These are phyloP conservation scores for Rhinella marina DNA, from an alignment of 2,797 vertebrate species.

Conservation along the genomic window DNA sequence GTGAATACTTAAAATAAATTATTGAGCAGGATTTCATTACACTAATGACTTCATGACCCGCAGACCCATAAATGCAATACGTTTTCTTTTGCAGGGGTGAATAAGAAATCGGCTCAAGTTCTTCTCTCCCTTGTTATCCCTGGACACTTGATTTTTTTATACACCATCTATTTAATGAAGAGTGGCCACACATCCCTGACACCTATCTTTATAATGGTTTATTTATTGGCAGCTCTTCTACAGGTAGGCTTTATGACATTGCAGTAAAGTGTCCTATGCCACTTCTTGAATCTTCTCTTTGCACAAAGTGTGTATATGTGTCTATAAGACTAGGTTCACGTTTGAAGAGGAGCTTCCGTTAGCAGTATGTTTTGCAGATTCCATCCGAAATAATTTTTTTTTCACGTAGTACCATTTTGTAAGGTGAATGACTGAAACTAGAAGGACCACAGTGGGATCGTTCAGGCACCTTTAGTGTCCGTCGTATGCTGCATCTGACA, in stretches of 20 bases:
- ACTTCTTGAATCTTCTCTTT: not conserved
- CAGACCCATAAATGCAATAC: constrained; percentile 14
- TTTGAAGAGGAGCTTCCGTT: too few species aligned
- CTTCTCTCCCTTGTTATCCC: constrained; percentile 88
- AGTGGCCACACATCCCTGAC: constrained; percentile 93
- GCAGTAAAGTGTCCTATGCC: not conserved
- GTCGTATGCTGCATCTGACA: too few species aligned
- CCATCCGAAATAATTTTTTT: too few species aligned
- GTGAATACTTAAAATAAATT: constrained; percentile 31
- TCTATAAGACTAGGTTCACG: not conserved
- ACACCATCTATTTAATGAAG: constrained; percentile 94
- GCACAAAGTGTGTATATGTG: not conserved
- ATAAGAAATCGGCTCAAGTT: constrained; percentile 94
- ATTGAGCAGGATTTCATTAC: constrained; percentile 51
- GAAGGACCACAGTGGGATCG: too few species aligned
- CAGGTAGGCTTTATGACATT: constrained; percentile 81
- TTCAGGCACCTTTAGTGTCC: too few species aligned
- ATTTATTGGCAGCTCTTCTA: constrained; percentile 87
- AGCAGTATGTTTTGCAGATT: too few species aligned
- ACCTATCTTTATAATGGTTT: constrained; percentile 86
- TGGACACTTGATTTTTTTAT: constrained; percentile 93
- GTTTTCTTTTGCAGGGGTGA: constrained; percentile 79
- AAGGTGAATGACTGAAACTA: too few species aligned
- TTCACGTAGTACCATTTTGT: too few species aligned
- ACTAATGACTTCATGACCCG: constrained; percentile 32